phyloP scores from a whole-genome alignment of 2,888 invertebrate species.

The Chorisops tibialis region DNA sequence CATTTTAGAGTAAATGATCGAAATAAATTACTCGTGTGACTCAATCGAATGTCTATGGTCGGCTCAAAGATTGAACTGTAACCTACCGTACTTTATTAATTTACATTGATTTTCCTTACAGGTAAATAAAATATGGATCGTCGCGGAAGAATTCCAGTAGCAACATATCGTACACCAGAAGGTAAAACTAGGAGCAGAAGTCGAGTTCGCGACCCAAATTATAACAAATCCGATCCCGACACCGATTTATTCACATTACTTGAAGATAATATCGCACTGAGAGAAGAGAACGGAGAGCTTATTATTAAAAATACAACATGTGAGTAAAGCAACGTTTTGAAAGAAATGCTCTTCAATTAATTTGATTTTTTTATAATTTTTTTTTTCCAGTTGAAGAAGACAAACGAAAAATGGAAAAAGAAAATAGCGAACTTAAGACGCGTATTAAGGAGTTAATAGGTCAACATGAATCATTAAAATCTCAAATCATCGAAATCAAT shows the following conservation, averaged over 20 bases:
- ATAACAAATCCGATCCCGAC: slow-evolving; percentile 50
- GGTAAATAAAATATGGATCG: slow-evolving; percentile 43
- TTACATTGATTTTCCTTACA: slow-evolving; percentile 13
- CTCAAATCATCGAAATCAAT: slow-evolving; percentile 22
- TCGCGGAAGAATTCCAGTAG: slow-evolving; percentile 49
- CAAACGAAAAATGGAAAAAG: slow-evolving; percentile 24
- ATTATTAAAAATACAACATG: slow-evolving; percentile 47
- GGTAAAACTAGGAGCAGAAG: slow-evolving; percentile 50
- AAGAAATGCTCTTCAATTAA: background rate
- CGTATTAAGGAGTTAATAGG: slow-evolving; percentile 25
- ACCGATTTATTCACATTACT: slow-evolving; percentile 49
- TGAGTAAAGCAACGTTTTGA: slow-evolving; percentile 38
- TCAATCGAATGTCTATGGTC: too few relatives aligned
- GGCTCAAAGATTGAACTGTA: too few relatives aligned
- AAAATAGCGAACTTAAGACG: slow-evolving; percentile 21
- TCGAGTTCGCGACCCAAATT: slow-evolving; percentile 48
- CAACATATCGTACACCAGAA: slow-evolving; percentile 50
- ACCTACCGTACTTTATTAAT: too few relatives aligned
- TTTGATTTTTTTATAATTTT: background rate
- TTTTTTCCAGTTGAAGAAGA: slow-evolving; percentile 20
- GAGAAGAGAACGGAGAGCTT: slow-evolving; percentile 49
- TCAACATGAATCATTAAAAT: slow-evolving; percentile 15
- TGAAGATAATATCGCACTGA: slow-evolving; percentile 50
- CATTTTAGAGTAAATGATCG: too few relatives aligned
- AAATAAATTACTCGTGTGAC: too few relatives aligned